Conservation (phyloP, 2,888 invertebrate genomes). For the Xestobium rufovillosum region DNA sequence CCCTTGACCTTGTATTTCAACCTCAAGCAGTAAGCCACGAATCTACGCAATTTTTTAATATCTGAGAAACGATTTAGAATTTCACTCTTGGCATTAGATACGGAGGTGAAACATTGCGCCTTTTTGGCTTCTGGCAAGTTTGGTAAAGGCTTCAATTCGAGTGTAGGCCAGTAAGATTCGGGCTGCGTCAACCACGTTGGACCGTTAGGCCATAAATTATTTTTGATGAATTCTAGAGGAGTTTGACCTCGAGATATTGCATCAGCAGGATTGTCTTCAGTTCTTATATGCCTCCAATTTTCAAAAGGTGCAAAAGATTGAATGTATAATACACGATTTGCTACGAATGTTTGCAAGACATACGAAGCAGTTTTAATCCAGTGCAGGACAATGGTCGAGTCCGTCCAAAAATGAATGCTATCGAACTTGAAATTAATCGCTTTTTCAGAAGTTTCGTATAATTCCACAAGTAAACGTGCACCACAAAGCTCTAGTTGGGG, state of each 20-base stretch:
- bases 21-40: no score
- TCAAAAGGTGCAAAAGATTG: constrained; percentile 3
- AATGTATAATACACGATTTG: constrained; percentile 4
- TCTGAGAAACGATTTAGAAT: no score
- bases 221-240: constrained; percentile 7
- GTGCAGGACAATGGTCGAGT: constrained; percentile 11
- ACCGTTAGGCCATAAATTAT: constrained; percentile 18
- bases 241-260: constrained; percentile 27
- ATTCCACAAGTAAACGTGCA: constrained; percentile 9
- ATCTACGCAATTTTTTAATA: no score
- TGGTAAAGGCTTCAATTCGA: no score
- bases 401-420: constrained; percentile 11
- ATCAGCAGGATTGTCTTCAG: constrained; percentile 23
- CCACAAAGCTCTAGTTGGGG: constrained; percentile 14
- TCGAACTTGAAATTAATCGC: constrained; percentile 6
- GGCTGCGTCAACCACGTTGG: no score
- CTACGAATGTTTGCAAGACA: constrained; percentile 4
- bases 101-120: no score
- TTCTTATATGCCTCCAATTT: constrained; percentile 7
- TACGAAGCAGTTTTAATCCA: constrained; percentile 3
- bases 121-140: no score
- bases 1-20: no score
- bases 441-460: constrained; percentile 3
- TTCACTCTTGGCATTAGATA: no score
- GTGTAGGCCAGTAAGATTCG: no score